These are phyloP conservation scores for Phenganax stokvisi DNA, from an alignment of 92 coral and sea anemone genomes.

Conservation along the genomic window DNA sequence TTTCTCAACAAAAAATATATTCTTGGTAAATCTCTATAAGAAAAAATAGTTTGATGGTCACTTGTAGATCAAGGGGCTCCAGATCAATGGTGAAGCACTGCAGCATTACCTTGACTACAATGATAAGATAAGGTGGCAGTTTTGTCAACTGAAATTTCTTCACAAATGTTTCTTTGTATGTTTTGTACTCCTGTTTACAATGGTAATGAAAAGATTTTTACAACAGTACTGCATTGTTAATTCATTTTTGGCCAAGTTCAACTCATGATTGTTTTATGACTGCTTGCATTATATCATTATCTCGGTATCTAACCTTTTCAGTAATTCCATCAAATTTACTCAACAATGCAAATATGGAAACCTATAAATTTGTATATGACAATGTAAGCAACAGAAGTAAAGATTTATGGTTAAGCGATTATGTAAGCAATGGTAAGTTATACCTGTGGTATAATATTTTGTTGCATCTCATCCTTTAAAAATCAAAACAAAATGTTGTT, in stretches of 20 bases:
- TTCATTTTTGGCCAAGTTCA: neutral
- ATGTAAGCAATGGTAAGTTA: neutral
- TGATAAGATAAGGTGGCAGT: conserved; percentile 77
- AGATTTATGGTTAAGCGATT: neutral
- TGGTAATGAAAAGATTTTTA: neutral
- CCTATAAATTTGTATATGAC: conserved; percentile 44
- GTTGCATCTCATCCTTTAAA: conserved; percentile 84
- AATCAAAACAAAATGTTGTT: neutral
- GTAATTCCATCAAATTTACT: conserved; percentile 94
- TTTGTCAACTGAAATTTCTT: conserved; percentile 89
- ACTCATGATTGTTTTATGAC: neutral
- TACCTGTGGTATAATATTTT: conserved; percentile 97
- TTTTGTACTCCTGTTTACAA: conserved; percentile 71
- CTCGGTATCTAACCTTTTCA: conserved; percentile 66
- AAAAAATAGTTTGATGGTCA: conserved; percentile 1
- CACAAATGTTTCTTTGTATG: conserved; percentile 89
- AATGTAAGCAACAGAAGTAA: neutral
- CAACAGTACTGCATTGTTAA: neutral
- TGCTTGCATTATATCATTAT: neutral
- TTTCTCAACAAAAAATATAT: conserved; percentile 89
- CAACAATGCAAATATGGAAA: conserved; percentile 74
- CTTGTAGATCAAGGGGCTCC: neutral
- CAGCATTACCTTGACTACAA: conserved; percentile 67
- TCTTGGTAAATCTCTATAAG: conserved; percentile 85
- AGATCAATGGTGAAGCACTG: neutral